Evolutionary conservation across 2,888 invertebrate genomes (phyloP), one percentile per base, ranked within the genome.

Genomic region (Odontocerum albicorne): DNA sequence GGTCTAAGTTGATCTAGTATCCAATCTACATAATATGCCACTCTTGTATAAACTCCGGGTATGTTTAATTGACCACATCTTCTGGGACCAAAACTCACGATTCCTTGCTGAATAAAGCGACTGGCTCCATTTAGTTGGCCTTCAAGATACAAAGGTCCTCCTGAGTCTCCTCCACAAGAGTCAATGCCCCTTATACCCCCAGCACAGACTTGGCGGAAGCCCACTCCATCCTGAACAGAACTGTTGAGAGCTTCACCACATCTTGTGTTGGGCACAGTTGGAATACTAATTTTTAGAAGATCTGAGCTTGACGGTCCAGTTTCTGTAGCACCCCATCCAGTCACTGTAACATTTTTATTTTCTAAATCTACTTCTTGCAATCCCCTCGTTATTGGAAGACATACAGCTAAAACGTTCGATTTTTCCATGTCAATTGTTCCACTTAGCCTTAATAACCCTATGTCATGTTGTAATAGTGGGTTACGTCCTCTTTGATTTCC

Each of bases 11-110:
- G n/a, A 27, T 77, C 71, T 38, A 82, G 65, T 63, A 89, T 85
- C 88, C 88, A 89, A 56, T 82, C 77, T 52, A 84, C 67, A 65
- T 83, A 88, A 12, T 77, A 72, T 0, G 81, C 70, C 1, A 88
- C 80, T 33, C 79, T 75, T 0, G 87, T 88, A 66, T 89, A 89
- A 2, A 89, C 82, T 0, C 85, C 88, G 0, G 89, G 88, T 73
- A 81, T 82, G 1, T 79, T 80, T 8, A 75, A 71, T 0, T 73
- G 72, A 1, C 77, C 78, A 40, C 78, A 78, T 0, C 75, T 75
- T 1, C 74, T 70, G 0, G 77, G 75, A 0, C 78, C 78, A 46
- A 74, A 77, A 0, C 77, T 77, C 1, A 84, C 82, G 8, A 84
- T 67, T 1, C 84, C 84, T 42, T 82, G 73, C 62, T 86, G 86